These are phyloP conservation scores for Dufourea novaeangliae DNA, from an alignment of 1,140 invertebrate species.

Conservation along the genomic window DNA sequence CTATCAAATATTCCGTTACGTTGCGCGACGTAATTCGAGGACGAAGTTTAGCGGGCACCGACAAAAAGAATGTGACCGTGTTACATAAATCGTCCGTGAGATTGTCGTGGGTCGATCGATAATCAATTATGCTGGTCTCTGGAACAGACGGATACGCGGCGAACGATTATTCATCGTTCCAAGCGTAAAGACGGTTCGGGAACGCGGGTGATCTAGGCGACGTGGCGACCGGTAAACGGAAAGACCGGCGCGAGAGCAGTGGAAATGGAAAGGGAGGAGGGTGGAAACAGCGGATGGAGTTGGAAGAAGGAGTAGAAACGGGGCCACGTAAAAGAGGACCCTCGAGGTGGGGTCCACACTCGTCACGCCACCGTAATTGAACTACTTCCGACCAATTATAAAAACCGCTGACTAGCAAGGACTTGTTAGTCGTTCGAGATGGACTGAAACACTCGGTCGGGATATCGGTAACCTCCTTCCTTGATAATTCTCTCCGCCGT, in stretches of 20 bases:
- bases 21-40: not conserved
- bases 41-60: not conserved
- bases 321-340: constrained; percentile 33
- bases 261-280: not conserved
- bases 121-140: too few relatives aligned
- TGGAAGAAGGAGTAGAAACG: not conserved
- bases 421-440: constrained; percentile 61
- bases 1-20: not conserved
- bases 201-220: constrained; percentile 18
- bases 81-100: not conserved
- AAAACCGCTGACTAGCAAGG: constrained; percentile 69
- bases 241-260: constrained; percentile 6
- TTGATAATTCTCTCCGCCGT: not conserved
- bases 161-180: not conserved
- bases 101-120: not conserved
- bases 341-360: constrained; percentile 45
- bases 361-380: constrained; percentile 69
- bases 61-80: not conserved
- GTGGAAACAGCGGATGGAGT: not conserved
- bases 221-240: constrained; percentile 41
- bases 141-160: too few relatives aligned
- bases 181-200: not conserved
- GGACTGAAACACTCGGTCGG: constrained; percentile 45
- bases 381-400: constrained; percentile 74
- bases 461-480: not conserved